Base-by-base conservation (phyloP, 1,140 invertebrate species). In the Drosophila rhopaloa region DNA sequence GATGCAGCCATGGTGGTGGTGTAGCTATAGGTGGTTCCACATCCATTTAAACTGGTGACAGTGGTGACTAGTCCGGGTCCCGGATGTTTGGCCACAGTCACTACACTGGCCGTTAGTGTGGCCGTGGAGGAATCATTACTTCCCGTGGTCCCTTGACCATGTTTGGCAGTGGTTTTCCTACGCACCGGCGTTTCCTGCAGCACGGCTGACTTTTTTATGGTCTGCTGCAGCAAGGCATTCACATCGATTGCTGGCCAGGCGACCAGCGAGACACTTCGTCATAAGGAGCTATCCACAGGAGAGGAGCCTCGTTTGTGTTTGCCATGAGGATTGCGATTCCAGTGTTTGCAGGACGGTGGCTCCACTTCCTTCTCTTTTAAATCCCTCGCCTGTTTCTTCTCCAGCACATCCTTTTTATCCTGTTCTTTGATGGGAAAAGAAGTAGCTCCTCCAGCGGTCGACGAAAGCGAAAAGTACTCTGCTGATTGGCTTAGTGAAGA, bases 191-290 rank as follows among this genome's bases (percentile, higher is more conserved):
- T 68, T 56, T 92, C 91, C 37, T 91, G 90, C 24, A 92, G 58
- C 38, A 84, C 79, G 1, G 91, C 81, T 1, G 91, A 75, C 14
- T 92, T 91, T 14, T 79, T 72, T 48, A 92, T 92, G n/a, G 91
- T 92, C 67, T 92, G 91, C 67, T 92, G 91, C 56, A 92, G 76
- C 59, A 92, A 40, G 29, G 86, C 84, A 40, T 92, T 92, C 13
- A 92, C 79, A 86, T 92, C 90, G 60, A 92, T 92, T 44, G 91
- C 91, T 92, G 91, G 91, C 91, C 91, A 92, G 14, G 91, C 78
- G 91, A 92, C 91, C 91, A 92, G 91, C 91, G 91, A 92, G 65
- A 92, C 90, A 74, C 91, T 92, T 89, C 90, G 91, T 92, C 91
- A 92, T 92, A 92, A 92, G 51, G 90, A 80, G 54, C 71, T 70